Conservation (phyloP, 2,113 vertebrate genomes). For the Gadus macrocephalus region DNA sequence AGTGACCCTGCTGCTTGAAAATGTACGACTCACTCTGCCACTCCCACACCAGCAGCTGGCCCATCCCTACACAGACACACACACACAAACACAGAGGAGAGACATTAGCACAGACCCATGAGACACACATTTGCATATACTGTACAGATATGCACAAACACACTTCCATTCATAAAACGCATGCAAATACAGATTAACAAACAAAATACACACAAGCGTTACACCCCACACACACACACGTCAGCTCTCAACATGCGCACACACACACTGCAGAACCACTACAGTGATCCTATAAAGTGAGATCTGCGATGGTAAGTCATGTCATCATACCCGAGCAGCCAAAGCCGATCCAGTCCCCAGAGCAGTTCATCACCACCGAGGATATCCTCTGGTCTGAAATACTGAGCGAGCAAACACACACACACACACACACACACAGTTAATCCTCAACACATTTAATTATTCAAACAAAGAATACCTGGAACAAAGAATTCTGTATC, state of each 20-base stretch:
- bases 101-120: background rate
- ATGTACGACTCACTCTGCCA: constrained; percentile 98
- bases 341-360: constrained; percentile 94
- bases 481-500: no score
- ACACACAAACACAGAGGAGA: background rate
- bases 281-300: background rate
- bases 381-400: constrained; percentile 91
- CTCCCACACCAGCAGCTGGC: constrained; percentile 96
- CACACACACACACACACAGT: background rate
- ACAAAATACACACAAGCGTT: background rate
- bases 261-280: background rate
- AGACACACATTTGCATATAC: background rate
- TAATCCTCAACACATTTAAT: no score
- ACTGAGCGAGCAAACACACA: constrained; percentile 62
- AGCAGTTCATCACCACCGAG: constrained; percentile 80
- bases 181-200: background rate
- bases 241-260: background rate
- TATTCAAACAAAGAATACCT: no score
- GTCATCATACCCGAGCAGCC: constrained; percentile 83
- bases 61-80: constrained; percentile 73
- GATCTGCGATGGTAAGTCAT: background rate
- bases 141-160: background rate
- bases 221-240: background rate
- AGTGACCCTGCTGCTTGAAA: constrained; percentile 96
- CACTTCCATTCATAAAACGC: background rate